phyloP scores from a whole-genome alignment of 2,888 invertebrate species.

The Antheraea assamensis region DNA sequence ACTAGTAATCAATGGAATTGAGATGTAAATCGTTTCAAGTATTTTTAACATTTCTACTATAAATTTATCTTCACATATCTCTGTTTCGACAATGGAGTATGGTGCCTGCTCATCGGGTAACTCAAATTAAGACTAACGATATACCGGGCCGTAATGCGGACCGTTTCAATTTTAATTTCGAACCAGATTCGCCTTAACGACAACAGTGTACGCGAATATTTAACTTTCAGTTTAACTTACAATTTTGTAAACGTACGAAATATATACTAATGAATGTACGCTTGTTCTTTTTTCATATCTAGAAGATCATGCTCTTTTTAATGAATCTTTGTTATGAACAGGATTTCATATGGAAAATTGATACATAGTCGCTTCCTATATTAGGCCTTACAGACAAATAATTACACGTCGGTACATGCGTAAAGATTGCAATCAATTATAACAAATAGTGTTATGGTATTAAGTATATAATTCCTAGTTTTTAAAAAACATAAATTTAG shows the following conservation, averaged over 20 bases:
- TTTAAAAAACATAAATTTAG: too few relatives aligned
- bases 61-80: slow-evolving; percentile 24
- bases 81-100: slow-evolving; percentile 33
- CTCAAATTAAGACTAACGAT: slow-evolving; percentile 80
- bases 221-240: slow-evolving; percentile 14
- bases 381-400: too few relatives aligned
- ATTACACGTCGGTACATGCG: too few relatives aligned
- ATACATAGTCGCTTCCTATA: too few relatives aligned
- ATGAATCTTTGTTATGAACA: too few relatives aligned
- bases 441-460: too few relatives aligned
- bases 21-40: background rate
- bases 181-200: slow-evolving; percentile 70
- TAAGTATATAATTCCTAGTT: too few relatives aligned
- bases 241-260: slow-evolving; percentile 13
- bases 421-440: too few relatives aligned
- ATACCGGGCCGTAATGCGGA: slow-evolving; percentile 62
- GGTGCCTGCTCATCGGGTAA: slow-evolving; percentile 45
- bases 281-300: background rate
- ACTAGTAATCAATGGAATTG: too few relatives aligned
- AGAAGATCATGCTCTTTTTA: background rate
- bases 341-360: too few relatives aligned
- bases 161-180: slow-evolving; percentile 76
- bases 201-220: slow-evolving; percentile 23
- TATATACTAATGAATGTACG: background rate
- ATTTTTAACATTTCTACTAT: background rate